phyloP scores from a whole-genome alignment of 2,113 vertebrate species.

The Siniperca knerii region DNA sequence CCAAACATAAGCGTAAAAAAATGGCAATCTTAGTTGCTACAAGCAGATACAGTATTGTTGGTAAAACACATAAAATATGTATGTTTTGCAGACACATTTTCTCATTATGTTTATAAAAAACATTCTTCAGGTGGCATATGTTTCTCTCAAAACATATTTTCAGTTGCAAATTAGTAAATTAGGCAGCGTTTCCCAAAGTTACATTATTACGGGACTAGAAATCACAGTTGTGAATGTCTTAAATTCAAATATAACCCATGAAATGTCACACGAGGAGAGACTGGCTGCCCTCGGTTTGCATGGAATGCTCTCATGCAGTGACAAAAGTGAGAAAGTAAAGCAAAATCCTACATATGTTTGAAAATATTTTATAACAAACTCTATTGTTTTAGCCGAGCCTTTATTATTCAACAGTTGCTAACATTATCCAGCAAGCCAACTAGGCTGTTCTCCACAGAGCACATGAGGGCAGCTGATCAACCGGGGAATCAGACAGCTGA shows the following conservation, averaged over 20 bases:
- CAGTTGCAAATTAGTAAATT: not conserved
- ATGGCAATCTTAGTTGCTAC: too few relatives aligned
- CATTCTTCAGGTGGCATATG: too few relatives aligned
- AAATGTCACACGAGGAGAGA: not conserved
- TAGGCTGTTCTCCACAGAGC: constrained; percentile 17
- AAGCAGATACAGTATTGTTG: too few relatives aligned
- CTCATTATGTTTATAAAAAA: too few relatives aligned
- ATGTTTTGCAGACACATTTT: too few relatives aligned
- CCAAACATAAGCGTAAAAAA: too few relatives aligned
- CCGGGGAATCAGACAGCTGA: constrained; percentile 53
- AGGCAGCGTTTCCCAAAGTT: not conserved
- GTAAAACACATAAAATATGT: too few relatives aligned
- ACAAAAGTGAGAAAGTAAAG: not conserved
- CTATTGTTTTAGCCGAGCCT: not conserved
- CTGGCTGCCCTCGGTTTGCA: not conserved
- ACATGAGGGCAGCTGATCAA: constrained; percentile 46
- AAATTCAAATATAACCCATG: not conserved
- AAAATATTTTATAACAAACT: not conserved
- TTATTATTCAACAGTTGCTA: not conserved
- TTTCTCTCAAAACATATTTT: too few relatives aligned
- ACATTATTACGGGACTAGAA: not conserved
- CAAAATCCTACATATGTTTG: not conserved
- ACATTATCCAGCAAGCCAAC: constrained; percentile 4
- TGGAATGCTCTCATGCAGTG: not conserved
- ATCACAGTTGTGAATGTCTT: not conserved